A percentile compares a stretch with the other conserved stretches of the same genome.
Evolutionary conservation across 2,113 vertebrate genomes (phyloP).

Genomic region (Pluvianellus socialis): DNA sequence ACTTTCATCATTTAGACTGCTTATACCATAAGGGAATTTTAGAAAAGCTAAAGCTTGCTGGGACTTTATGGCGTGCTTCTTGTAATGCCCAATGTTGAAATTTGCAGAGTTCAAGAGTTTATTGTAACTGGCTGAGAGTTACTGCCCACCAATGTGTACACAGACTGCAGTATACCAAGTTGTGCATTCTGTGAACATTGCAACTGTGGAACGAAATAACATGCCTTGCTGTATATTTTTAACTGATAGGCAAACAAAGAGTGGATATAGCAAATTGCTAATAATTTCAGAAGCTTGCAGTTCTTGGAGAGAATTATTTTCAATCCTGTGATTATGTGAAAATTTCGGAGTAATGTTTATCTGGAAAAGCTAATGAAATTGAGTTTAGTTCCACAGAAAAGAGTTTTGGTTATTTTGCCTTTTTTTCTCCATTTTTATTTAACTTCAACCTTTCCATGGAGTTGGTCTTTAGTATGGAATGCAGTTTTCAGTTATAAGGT

Average conservation of each 20-base stretch:
- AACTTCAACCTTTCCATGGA: background rate
- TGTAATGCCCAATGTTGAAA: background rate
- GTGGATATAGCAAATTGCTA: background rate
- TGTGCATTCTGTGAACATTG: background rate
- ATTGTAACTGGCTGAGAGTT: background rate
- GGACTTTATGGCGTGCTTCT: background rate
- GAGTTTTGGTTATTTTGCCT: background rate
- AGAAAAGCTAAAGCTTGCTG: background rate
- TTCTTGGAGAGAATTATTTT: background rate
- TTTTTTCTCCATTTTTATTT: background rate
- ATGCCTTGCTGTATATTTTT: background rate
- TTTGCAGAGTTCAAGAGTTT: background rate
- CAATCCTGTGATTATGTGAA: background rate
- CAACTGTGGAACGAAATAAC: background rate
- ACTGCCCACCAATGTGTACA: rapidly evolving
- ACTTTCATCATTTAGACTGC: background rate
- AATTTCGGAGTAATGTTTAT: background rate
- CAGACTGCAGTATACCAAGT: background rate
- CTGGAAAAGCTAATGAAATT: background rate
- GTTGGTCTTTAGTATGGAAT: background rate
- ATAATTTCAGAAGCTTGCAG: background rate
- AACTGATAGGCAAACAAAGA: background rate
- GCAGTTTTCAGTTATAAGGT: background rate
- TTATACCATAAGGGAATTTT: background rate
- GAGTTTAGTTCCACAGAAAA: background rate